phyloP scores from a whole-genome alignment of 2,113 vertebrate species.

The Chamaea fasciata region DNA sequence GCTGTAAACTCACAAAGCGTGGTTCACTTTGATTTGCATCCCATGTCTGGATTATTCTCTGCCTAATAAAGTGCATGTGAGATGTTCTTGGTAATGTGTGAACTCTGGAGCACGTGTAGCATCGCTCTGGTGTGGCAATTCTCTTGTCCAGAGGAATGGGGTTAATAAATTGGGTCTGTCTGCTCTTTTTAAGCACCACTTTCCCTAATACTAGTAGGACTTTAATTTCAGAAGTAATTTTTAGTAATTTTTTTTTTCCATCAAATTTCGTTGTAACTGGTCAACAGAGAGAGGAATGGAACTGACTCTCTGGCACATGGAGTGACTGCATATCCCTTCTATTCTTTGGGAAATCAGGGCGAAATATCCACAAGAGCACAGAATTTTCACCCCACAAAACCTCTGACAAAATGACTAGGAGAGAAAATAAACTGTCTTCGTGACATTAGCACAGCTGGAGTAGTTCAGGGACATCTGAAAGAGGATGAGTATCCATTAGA shows the following conservation, averaged over 20 bases:
- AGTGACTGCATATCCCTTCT: background rate
- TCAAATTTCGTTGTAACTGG: background rate
- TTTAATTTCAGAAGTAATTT: background rate
- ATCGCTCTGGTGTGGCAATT: accelerated
- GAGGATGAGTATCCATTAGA: background rate
- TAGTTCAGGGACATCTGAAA: background rate
- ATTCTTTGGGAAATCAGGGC: background rate
- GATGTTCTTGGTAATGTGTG: conserved; percentile 40
- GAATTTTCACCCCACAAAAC: background rate
- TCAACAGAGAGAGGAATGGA: background rate
- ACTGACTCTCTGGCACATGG: background rate
- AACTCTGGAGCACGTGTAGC: conserved; percentile 32
- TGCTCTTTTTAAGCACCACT: background rate
- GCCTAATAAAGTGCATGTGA: conserved; percentile 46
- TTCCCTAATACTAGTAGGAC: background rate
- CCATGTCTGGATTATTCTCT: conserved; percentile 1
- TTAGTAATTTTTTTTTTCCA: too few species aligned
- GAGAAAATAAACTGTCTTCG: background rate
- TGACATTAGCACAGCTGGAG: background rate
- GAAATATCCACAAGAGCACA: background rate
- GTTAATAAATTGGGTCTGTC: background rate
- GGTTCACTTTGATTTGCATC: conserved; percentile 45
- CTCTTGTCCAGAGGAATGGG: background rate
- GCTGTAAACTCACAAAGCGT: conserved; percentile 38
- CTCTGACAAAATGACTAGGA: background rate